These are phyloP conservation scores for Labroides dimidiatus DNA, from an alignment of 2,797 vertebrate species.

Conservation along the genomic window DNA sequence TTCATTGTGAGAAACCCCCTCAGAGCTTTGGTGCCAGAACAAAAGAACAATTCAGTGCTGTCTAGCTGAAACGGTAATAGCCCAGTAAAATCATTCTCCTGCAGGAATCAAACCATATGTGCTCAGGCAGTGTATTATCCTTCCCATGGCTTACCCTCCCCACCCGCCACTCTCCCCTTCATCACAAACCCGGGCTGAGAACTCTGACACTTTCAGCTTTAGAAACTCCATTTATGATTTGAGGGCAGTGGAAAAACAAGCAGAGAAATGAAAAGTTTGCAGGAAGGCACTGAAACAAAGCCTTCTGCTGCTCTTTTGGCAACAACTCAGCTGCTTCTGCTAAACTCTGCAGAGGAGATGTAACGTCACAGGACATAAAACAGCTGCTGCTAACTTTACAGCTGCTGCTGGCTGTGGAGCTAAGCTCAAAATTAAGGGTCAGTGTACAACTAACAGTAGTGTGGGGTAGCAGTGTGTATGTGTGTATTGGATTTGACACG, in stretches of 20 bases:
- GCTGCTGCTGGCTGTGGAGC: constrained; percentile 1
- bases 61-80: constrained; percentile 64
- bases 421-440: neutral
- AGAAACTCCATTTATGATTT: constrained; percentile 52
- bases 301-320: constrained; percentile 23
- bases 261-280: constrained; percentile 35
- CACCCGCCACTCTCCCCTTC: constrained; percentile 6
- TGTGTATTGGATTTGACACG: neutral
- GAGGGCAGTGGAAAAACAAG: constrained; percentile 38
- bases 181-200: constrained; percentile 20
- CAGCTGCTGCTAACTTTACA: neutral
- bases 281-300: constrained; percentile 1
- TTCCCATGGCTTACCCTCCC: constrained; percentile 42
- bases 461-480: neutral
- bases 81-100: constrained; percentile 65
- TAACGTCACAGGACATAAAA: constrained; percentile 3
- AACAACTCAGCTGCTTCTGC: constrained; percentile 15
- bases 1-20: constrained; percentile 69
- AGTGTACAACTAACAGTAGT: neutral
- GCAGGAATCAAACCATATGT: constrained; percentile 69
- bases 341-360: constrained; percentile 43
- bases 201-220: constrained; percentile 45
- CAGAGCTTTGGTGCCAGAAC: constrained; percentile 61
- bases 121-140: constrained; percentile 61
- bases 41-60: constrained; percentile 69